Evolutionary conservation across 2,797 vertebrate genomes (phyloP), one percentile per base, ranked within the genome.

Genomic region (Etheostoma perlongum): DNA sequence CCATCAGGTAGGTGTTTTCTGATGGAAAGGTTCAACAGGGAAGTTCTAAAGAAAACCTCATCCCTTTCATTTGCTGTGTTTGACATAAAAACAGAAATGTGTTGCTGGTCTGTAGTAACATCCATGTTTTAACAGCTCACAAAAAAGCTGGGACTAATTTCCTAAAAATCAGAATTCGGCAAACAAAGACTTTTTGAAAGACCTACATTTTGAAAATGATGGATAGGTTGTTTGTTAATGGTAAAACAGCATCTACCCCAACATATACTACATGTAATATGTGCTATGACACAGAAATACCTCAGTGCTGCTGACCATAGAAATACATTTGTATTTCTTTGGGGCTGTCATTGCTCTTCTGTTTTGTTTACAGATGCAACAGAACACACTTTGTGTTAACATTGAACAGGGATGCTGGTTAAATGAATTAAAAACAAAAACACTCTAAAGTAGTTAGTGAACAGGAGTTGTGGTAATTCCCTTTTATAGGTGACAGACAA

Each of bases 1-100:
- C 4, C 95, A 95, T 47, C 92, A 90, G 92, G 92, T 94, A 4
- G 21, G 84, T 77, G 52, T 5, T 53, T 58, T 18, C 7, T 25
- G 4, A 33, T 14, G 6, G 8, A 7, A 9, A 23, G 25, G 16
- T 44, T 40, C 25, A 74, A 19, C 63, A 16, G 5, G 33, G 27
- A 19, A n/a, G 58, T 42, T 21, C 25, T 40, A 27, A 57, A 30
- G 4, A 48, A 12, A 25, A n/a, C 21, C 33, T 11, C 16, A 2
- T 27, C 49, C 0, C 25, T 16, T 12, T 58, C 3, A 13, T 40
- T 19, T 13, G 30, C 30, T 36, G 55, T n/a, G 30, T n/a, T 49
- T 49, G 33, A 21, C 12, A 19, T 19, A n/a, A 40, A 36, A 59
- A 40, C 33, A 8, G 36, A 0, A 40, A n/a, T 40, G 5, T 19